Conservation (phyloP, 2,797 vertebrate genomes). For the Hoplostethus mediterraneus region DNA sequence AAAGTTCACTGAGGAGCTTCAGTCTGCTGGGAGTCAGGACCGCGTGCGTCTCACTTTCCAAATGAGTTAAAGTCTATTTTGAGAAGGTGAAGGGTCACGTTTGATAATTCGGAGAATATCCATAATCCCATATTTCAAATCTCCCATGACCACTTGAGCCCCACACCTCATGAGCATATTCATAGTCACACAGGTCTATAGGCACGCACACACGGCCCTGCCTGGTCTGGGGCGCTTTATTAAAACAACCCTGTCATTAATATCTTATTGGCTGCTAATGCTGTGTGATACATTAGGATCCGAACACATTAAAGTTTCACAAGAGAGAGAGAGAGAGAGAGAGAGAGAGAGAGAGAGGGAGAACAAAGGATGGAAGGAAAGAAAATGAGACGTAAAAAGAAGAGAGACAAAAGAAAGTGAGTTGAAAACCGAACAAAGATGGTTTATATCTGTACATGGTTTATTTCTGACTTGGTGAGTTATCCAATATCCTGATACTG, state of each 20-base stretch:
- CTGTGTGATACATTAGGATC: constrained; percentile 76
- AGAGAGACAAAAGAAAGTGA: constrained; percentile 17
- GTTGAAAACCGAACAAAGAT: constrained; percentile 5
- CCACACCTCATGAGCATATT: constrained; percentile 74
- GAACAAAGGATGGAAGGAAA: not conserved
- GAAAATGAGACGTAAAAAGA: constrained; percentile 1
- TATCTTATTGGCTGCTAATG: constrained; percentile 79
- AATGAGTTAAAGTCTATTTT: constrained; percentile 54
- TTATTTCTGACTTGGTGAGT: constrained; percentile 14
- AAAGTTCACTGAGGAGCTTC: constrained; percentile 51
- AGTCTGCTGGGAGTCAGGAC: constrained; percentile 19
- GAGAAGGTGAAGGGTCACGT: constrained; percentile 78
- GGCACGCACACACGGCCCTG: constrained; percentile 41
- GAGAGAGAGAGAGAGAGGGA: constrained; percentile 26
- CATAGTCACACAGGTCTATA: constrained; percentile 69
- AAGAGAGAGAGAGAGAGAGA: constrained; percentile 39
- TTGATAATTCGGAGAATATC: constrained; percentile 70
- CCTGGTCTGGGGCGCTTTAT: constrained; percentile 60
- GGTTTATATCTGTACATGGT: constrained; percentile 15
- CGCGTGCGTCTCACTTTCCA: constrained; percentile 27
- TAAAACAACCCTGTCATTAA: constrained; percentile 70
- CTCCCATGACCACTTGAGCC: constrained; percentile 57
- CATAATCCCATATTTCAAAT: constrained; percentile 75
- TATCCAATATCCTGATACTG: not conserved
- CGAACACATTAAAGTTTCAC: constrained; percentile 83